Base-by-base conservation (phyloP, 2,888 invertebrate species). In the Nomada flava region DNA sequence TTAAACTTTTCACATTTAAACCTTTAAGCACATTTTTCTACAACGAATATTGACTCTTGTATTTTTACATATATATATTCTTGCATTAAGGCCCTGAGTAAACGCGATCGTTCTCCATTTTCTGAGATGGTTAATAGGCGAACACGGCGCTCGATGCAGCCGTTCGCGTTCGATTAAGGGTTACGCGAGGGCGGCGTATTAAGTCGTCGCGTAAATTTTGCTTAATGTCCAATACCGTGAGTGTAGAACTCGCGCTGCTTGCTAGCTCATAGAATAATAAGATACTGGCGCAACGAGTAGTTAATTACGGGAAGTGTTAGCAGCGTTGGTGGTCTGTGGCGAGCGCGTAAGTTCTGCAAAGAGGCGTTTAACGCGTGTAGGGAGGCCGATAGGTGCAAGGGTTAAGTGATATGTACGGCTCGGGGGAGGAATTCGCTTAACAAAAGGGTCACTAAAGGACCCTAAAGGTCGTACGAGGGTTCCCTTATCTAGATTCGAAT, bases 401-500 rank as follows among this genome's bases (percentile, higher is more conserved):
- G 76, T 87, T 88, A 87, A 87, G 86, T 86, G 87, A 88, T 83
- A 87, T 69, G 86, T 82, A 79, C 78, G 73, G 60, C 86, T 78
- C 80, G 70, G 55, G 87, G 87, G 82, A 71, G 86, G 78, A 83
- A 83, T 86, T 84, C 84, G 79, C 77, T 82, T 60, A 69, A 82
- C 87, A 81, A 84, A 88, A 88, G 87, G 87, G 86, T 86, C 88
- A 84, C 81, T 42, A 47, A 60, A 65, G 74, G 81, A 77, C 82
- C 88, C 84, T 67, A 63, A 79, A 87, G 79, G 81, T 88, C 75
- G 83, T 55, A 15, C 74, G 63, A 77, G 82, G 79, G 78, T 82
- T 59, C 79, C 52, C 86, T 88, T 88, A 88, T 88, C 88, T 83
- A 76, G 86, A 88, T 88, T 63, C 85, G 86, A 86, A 86, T 88